Conservation (phyloP, 2,113 vertebrate species). For the Serinus canaria region DNA sequence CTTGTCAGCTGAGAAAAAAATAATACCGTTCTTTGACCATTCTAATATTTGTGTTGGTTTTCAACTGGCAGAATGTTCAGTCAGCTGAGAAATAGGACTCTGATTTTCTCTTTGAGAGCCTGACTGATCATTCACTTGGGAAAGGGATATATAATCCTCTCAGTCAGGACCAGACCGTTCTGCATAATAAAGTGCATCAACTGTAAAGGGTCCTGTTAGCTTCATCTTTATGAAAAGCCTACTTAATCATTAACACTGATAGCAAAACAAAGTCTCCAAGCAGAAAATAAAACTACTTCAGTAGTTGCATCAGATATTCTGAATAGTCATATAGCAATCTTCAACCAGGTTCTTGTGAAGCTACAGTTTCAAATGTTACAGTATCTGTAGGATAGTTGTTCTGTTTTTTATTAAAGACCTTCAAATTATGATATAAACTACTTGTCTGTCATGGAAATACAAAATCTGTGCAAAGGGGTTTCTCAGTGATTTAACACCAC, state of each 20-base stretch:
- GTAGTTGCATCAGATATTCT: not conserved
- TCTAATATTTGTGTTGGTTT: constrained; percentile 22
- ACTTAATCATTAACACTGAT: not conserved
- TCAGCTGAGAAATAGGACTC: constrained; percentile 30
- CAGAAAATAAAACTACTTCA: not conserved
- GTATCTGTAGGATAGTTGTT: not conserved
- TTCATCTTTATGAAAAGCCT: not conserved
- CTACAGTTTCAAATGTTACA: not conserved
- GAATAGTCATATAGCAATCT: not conserved
- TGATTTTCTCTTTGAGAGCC: constrained; percentile 4
- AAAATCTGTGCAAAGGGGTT: not conserved
- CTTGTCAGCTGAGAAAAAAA: constrained; percentile 19
- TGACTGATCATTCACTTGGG: constrained; percentile 39
- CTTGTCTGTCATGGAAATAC: not conserved
- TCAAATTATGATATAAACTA: not conserved
- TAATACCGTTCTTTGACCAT: not conserved
- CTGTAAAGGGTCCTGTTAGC: constrained; percentile 1
- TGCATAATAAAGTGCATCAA: constrained; percentile 1
- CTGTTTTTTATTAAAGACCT: not conserved
- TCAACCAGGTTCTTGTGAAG: not conserved
- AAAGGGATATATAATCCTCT: not conserved
- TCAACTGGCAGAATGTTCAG: constrained; percentile 25
- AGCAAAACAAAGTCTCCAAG: not conserved
- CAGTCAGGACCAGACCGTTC: not conserved
- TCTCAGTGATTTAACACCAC: not conserved